Base-by-base conservation (phyloP, 2,113 vertebrate genomes). In the Hippocampus comes region DNA sequence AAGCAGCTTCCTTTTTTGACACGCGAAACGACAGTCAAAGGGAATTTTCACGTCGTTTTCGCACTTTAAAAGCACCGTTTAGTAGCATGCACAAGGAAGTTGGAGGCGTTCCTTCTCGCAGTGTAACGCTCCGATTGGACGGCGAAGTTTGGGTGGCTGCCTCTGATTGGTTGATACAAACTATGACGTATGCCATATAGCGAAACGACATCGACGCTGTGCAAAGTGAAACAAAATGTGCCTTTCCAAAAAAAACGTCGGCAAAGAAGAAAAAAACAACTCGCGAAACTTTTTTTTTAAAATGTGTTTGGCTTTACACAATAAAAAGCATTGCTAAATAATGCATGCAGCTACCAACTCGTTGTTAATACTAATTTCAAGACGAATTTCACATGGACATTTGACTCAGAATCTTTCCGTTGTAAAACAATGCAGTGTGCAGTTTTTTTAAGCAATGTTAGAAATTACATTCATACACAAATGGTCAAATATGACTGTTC, bases 51-150 rank as follows among this genome's bases (percentile, higher is more conserved):
- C 0, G 0, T 15, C 1, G 6, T 14, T 43, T 9, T 0, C 3
- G 0, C 21, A 7, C 49, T 60, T 11, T 9, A 27, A n/a, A 0
- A 9, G 11, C 1, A 11, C 1, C 23, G 0, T 68, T 56, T 34
- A n/a, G 5, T 34, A 23, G 5, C 42, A 6, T 0, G n/a, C 56
- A n/a, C 48, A 27, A 69, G 74, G 82, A 91, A 89, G 87, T 85
- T 82, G 21, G 84, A 78, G 90, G 89, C 53, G 84, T 87, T 79
- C 70, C 77, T 41, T 41, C 73, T 78, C 38, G 63, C 79, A 81
- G 91, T 95, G 93, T 93, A 92, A 90, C 79, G 69, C 76, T 85
- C 65, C 88, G 78, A 94, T 93, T 94, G 89, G 93, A 56, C 85
- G 23, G 27, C n/a, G 68, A 86, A 87, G 84, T 90, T 89, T 90